phyloP scores from a whole-genome alignment of 2,113 vertebrate genomes.

The Elachura formosa region DNA sequence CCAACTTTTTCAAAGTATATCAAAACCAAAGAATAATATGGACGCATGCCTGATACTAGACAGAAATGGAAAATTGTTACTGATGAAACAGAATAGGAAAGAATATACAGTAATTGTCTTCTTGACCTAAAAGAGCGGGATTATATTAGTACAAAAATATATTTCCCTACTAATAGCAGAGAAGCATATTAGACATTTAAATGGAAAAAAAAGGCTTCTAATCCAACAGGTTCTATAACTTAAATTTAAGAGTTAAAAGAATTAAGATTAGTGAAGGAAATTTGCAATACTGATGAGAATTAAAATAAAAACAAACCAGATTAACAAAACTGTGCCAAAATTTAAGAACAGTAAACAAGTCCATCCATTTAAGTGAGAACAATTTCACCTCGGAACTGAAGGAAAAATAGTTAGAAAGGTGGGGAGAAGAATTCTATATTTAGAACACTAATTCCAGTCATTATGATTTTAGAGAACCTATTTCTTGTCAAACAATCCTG shows the following conservation, averaged over 20 bases:
- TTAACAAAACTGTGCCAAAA: not conserved
- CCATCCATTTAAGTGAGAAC: not conserved
- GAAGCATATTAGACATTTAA: not conserved
- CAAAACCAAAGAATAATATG: not conserved
- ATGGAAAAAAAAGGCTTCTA: not conserved
- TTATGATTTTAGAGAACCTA: not conserved
- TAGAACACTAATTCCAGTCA: not conserved
- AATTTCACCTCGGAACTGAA: not conserved
- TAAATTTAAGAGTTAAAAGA: not conserved
- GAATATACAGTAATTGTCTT: not conserved
- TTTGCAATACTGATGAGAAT: not conserved
- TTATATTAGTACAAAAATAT: not conserved
- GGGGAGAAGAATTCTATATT: not conserved
- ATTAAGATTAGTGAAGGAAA: not conserved
- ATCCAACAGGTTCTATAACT: not conserved
- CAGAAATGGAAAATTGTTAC: not conserved
- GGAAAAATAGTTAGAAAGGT: not conserved
- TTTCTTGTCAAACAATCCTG: not conserved
- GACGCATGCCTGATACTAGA: not conserved
- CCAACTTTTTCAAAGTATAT: not conserved
- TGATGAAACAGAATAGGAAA: not conserved
- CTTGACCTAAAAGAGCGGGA: not conserved
- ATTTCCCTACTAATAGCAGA: not conserved
- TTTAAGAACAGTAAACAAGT: not conserved
- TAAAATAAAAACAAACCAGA: not conserved